Evolutionary conservation across 53 echinoderm and acorn worm species (phyloP).

Genomic region (Paracentrotus lividus): DNA sequence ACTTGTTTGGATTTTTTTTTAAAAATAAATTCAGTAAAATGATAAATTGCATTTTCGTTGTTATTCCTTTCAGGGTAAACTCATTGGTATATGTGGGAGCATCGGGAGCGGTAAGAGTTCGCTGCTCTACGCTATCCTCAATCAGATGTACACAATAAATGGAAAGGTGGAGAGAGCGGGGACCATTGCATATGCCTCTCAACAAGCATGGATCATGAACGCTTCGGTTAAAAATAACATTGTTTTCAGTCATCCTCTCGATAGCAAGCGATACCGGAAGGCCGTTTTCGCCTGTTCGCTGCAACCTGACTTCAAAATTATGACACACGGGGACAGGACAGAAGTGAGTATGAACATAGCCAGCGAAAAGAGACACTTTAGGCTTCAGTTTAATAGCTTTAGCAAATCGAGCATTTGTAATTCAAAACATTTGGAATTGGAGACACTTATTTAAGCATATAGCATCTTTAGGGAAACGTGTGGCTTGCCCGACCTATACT

Average conservation of each 20-base stretch:
- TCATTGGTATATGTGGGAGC: slow-evolving; percentile 88
- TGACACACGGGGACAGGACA: slow-evolving; percentile 85
- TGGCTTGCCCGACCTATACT: no score
- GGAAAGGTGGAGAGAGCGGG: slow-evolving; percentile 78
- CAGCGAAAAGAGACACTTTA: not conserved
- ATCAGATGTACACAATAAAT: slow-evolving; percentile 78
- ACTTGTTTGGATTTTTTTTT: no score
- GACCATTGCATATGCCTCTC: slow-evolving; percentile 83
- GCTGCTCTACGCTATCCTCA: slow-evolving; percentile 80
- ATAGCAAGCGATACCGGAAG: slow-evolving; percentile 74
- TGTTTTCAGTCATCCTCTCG: slow-evolving; percentile 79
- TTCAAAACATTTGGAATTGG: not conserved
- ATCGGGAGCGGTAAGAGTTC: slow-evolving; percentile 93
- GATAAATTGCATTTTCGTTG: no score
- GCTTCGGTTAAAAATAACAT: slow-evolving; percentile 83
- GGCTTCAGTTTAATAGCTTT: not conserved
- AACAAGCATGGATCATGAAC: slow-evolving; percentile 92
- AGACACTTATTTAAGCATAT: not conserved
- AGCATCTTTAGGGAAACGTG: not conserved
- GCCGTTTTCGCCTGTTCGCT: slow-evolving; percentile 81
- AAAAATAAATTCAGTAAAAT: no score
- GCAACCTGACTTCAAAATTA: slow-evolving; percentile 80
- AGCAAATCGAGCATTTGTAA: not conserved
- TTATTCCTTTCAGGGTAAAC: slow-evolving; percentile 71
- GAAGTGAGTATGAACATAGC: slow-evolving; percentile 71